Evolutionary conservation across 2,888 invertebrate genomes (phyloP), one percentile per base, ranked within the genome.

Genomic region (Zaprionus bogoriensis): DNA sequence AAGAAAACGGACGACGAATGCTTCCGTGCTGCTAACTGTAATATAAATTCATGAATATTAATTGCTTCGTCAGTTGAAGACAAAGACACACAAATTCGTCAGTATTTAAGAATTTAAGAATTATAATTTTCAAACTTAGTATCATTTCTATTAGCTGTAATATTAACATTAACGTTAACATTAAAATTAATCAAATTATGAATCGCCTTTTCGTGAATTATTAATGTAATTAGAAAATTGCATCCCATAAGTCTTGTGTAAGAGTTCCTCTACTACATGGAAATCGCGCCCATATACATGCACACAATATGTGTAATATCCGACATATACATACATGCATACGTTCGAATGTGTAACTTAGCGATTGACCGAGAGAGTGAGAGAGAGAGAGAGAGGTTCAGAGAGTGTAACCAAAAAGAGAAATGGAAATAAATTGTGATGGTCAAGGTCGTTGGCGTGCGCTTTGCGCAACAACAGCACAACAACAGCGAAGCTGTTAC

Each of bases 401-500:
- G 42, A 23, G 62, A 61, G 41, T 27, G 66, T 22, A 62, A 69
- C 58, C 25, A 50, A 48, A 55, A 83, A 78, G 79, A 73, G 80
- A 86, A 80, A 82, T 81, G 77, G 83, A 88, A 87, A 82, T 71
- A 83, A 87, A 87, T 87, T 87, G 87, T 87, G 87, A 88, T 87
- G 87, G 87, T 88, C 87, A 87, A 87, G 87, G 87, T 87, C 88
- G 88, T 83, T 86, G 77, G 82, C 80, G 77, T 79, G 69, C 75
- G 87, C 72, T 82, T 67, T 78, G 74, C 87, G 87, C 76, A 83
- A 72, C 73, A 82, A 57, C 69, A 59, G 59, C 48, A 69, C 44
- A 69, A 48, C n/a, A 27, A 45, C 3, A 36, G 46, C 23, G 61
- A n/a, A n/a, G n/a, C n/a, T n/a, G n/a, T n/a, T n/a, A n/a, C n/a